Base-by-base conservation (phyloP, 2,113 vertebrate species). In the Gymnogyps californianus region DNA sequence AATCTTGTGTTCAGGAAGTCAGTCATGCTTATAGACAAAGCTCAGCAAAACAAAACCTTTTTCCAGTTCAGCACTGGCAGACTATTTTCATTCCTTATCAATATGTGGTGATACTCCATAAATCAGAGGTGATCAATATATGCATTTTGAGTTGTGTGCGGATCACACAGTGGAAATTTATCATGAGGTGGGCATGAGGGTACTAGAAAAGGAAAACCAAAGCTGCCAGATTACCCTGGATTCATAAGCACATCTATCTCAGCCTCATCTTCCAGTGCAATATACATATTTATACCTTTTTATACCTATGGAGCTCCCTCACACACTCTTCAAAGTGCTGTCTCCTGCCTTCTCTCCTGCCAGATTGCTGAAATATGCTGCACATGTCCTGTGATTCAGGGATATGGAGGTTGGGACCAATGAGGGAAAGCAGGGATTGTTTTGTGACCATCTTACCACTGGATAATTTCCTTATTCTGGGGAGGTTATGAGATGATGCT, bases 321-420 rank as follows among this genome's bases (percentile, higher is more conserved):
- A 28, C 6, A 6, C 34, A 3, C 1, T 52, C 31, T 64, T 44
- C 1, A 6, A 29, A 57, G 8, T 16, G 10, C 4, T 38, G 7
- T 29, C 18, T 64, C 62, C 29, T 79, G 21, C 25, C 12, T 58
- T 78, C 16, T 58, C 8, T 72, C 31, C 25, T 83, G 20, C 9
- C 2, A 2, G 64, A n/a, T 12, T 58, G 25, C 17, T 36, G 18
- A 87, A 44, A 5, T 10, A 15, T 19, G 12, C 9, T 76, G 47
- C 8, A 13, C 14, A 1, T 10, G 4, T 38, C 10, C 36, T 47
- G 15, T 71, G 8, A 26, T 47, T 58, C 62, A 31, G 16, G 18
- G 47, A 5, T 40, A 11, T 17, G 7, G 44, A 47, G 13, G 29
- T 10, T 13, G 6, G 36, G 22, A 29, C 6, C 34, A 49, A 13